phyloP scores from a whole-genome alignment of 2,888 invertebrate species.

The Tridacna gigas region DNA sequence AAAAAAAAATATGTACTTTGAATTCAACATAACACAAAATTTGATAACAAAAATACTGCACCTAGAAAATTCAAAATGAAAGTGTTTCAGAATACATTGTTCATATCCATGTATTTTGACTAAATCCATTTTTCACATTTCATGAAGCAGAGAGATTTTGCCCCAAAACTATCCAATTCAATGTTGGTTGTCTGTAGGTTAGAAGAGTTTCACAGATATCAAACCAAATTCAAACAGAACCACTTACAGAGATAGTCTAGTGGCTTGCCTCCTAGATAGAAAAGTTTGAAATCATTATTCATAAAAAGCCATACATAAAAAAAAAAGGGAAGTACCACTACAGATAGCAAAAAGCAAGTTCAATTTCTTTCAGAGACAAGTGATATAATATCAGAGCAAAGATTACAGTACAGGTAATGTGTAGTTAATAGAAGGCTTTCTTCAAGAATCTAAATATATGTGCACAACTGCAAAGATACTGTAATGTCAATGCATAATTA shows the following conservation, averaged over 20 bases:
- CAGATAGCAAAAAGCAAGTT: too few relatives aligned
- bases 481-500: too few relatives aligned
- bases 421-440: too few relatives aligned
- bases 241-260: constrained; percentile 12
- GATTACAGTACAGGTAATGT: too few relatives aligned
- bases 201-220: background rate
- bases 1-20: too few relatives aligned
- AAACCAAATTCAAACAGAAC: background rate
- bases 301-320: too few relatives aligned
- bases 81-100: background rate
- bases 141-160: background rate
- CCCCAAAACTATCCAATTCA: background rate
- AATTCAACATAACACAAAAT: too few relatives aligned
- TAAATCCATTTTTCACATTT: background rate
- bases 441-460: too few relatives aligned
- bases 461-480: too few relatives aligned
- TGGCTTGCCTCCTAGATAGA: constrained; percentile 13
- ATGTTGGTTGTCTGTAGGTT: background rate
- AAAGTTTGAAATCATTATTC: background rate
- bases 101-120: background rate
- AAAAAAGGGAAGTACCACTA: too few relatives aligned
- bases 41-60: too few relatives aligned
- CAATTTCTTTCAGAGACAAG: background rate
- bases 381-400: too few relatives aligned
- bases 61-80: background rate